A percentile compares a stretch with the other conserved stretches of the same genome.
These are phyloP conservation scores for Cephus pygmeus DNA, from an alignment of 2,888 invertebrate genomes.

Conservation along the genomic window DNA sequence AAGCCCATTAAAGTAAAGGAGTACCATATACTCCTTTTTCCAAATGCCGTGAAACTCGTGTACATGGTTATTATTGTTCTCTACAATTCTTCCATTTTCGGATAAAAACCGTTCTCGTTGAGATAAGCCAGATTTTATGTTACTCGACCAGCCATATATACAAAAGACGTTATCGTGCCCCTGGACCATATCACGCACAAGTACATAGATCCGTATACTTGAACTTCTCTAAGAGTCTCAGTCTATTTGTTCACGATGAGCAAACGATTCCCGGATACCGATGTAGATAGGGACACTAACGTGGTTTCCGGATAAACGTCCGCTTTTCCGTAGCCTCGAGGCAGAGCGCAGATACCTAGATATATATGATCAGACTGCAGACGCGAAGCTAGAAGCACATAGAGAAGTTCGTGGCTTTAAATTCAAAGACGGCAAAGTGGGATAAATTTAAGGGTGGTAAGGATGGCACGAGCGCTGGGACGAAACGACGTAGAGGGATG, in stretches of 20 bases:
- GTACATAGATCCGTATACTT: neutral
- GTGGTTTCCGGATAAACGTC: constrained; percentile 43
- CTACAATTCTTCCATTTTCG: neutral
- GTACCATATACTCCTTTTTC: neutral
- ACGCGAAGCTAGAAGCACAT: constrained; percentile 1
- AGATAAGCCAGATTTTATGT: neutral
- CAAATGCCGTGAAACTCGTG: neutral
- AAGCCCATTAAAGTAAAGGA: neutral
- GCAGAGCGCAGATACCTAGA: constrained; percentile 11
- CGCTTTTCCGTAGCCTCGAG: constrained; percentile 15
- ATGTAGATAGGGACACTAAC: constrained; percentile 28
- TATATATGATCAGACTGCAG: constrained; percentile 13
- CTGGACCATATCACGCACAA: neutral
- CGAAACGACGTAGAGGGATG: neutral
- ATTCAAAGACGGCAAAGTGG: constrained; percentile 26
- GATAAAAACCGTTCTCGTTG: neutral
- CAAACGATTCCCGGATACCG: constrained; percentile 35
- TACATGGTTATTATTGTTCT: neutral
- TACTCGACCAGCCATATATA: neutral
- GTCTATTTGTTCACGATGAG: constrained; percentile 48
- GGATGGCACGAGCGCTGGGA: neutral
- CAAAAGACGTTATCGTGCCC: neutral
- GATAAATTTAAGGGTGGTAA: constrained; percentile 35
- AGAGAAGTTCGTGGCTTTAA: neutral
- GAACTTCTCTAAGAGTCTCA: constrained; percentile 37